phyloP scores from a whole-genome alignment of 1,140 invertebrate genomes.

The Metaphire vulgaris region DNA sequence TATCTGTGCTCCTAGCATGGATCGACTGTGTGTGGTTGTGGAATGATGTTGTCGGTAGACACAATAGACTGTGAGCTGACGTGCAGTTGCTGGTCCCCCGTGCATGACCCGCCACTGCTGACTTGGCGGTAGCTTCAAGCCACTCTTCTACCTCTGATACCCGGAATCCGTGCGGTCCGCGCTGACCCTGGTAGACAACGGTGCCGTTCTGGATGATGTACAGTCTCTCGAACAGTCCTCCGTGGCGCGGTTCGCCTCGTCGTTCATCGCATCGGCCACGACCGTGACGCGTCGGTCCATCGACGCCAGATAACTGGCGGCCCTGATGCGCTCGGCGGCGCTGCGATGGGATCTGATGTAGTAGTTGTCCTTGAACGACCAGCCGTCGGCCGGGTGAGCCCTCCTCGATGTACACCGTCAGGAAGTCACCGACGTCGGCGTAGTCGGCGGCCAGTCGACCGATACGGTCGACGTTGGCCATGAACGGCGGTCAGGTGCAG shows the following conservation, averaged over 20 bases:
- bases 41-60: too few relatives aligned
- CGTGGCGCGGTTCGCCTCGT: slow-evolving; percentile 31
- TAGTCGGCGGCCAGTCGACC: slow-evolving; percentile 32
- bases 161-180: slow-evolving; percentile 34
- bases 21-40: too few relatives aligned
- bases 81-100: too few relatives aligned
- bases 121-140: too few relatives aligned
- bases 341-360: slow-evolving; percentile 24
- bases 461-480: slow-evolving; percentile 33
- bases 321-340: slow-evolving; percentile 35
- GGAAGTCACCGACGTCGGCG: slow-evolving; percentile 33
- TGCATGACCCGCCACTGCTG: too few relatives aligned
- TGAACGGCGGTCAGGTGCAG: slow-evolving; percentile 40
- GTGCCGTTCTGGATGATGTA: slow-evolving; percentile 34
- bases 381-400: too few relatives aligned
- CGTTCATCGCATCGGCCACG: slow-evolving; percentile 34
- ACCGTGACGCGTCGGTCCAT: slow-evolving; percentile 25
- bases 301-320: slow-evolving; percentile 19
- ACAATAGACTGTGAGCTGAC: too few relatives aligned
- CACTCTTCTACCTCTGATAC: slow-evolving; percentile 35
- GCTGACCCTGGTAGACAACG: slow-evolving; percentile 34
- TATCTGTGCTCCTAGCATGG: too few relatives aligned
- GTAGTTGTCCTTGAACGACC: slow-evolving; percentile 34
- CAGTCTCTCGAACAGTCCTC: slow-evolving; percentile 34
- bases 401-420: slow-evolving; percentile 37